These are phyloP conservation scores for Thermophis baileyi DNA, from an alignment of 2,113 vertebrate genomes.

Conservation along the genomic window DNA sequence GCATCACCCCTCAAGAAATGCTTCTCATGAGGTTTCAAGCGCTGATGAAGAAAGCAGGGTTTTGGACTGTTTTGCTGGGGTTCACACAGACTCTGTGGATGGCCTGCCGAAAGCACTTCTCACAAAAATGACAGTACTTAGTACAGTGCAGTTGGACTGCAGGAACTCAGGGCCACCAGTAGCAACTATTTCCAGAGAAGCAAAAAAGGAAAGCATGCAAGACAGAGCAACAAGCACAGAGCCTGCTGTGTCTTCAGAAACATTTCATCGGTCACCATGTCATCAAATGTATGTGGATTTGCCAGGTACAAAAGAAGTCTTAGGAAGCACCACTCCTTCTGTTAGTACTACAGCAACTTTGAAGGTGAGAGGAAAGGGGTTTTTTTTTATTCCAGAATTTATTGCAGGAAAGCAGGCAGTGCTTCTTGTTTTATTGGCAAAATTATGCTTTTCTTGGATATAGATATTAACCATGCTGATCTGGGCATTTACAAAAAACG, in stretches of 20 bases:
- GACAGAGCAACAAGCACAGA: slow-evolving; percentile 34
- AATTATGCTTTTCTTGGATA: not conserved
- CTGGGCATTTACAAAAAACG: not conserved
- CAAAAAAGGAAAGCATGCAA: slow-evolving; percentile 51
- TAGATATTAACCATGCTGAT: not conserved
- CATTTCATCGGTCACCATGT: slow-evolving; percentile 76
- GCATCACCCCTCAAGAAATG: slow-evolving; percentile 73
- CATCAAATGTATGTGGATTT: slow-evolving; percentile 90
- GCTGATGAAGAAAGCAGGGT: slow-evolving; percentile 64
- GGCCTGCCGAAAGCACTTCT: slow-evolving; percentile 83
- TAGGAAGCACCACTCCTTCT: slow-evolving; percentile 63
- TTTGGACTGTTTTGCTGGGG: slow-evolving; percentile 53
- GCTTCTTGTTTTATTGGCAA: not conserved
- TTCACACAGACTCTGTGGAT: slow-evolving; percentile 75
- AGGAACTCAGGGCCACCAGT: slow-evolving; percentile 51
- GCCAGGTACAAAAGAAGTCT: slow-evolving; percentile 72
- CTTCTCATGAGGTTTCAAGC: slow-evolving; percentile 62
- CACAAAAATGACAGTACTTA: slow-evolving; percentile 90
- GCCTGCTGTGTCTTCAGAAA: slow-evolving; percentile 58
- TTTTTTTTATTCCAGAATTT: not conserved
- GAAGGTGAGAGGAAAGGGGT: slow-evolving; percentile 74
- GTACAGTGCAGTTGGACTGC: slow-evolving; percentile 43
- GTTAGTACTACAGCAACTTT: slow-evolving; percentile 34
- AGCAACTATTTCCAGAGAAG: slow-evolving; percentile 35
- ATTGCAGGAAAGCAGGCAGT: not conserved